Conservation (phyloP, 2,113 vertebrate genomes). For the Urocynchramus pylzowi region DNA sequence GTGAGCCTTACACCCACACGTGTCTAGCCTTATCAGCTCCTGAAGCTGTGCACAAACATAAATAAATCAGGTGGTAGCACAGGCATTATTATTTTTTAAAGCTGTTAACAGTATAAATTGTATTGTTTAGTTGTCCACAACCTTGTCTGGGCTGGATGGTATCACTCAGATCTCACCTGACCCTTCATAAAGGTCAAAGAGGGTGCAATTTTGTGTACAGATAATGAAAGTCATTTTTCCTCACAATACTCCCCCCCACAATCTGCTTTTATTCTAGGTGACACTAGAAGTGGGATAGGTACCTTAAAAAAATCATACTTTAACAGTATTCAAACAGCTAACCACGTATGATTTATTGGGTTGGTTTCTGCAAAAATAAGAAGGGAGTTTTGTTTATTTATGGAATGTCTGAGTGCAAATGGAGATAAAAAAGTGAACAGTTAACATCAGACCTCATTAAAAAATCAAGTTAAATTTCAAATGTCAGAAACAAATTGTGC, state of each 20-base stretch:
- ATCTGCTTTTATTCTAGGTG: background rate
- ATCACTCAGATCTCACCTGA: background rate
- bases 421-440: background rate
- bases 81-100: background rate
- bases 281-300: background rate
- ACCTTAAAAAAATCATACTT: background rate
- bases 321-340: background rate
- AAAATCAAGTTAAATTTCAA: background rate
- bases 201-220: background rate
- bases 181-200: background rate
- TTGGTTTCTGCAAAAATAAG: background rate
- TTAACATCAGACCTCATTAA: background rate
- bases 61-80: background rate
- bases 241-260: background rate
- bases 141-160: background rate
- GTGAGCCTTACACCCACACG: background rate
- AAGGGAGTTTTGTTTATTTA: background rate
- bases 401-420: background rate
- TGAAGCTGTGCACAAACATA: background rate
- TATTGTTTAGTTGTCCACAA: background rate
- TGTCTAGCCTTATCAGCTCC: background rate
- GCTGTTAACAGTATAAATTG: background rate
- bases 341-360: background rate
- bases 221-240: background rate
- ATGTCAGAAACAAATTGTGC: background rate